Evolutionary conservation across 2,113 vertebrate species (phyloP).

Genomic region (Ginglymostoma cirratum): DNA sequence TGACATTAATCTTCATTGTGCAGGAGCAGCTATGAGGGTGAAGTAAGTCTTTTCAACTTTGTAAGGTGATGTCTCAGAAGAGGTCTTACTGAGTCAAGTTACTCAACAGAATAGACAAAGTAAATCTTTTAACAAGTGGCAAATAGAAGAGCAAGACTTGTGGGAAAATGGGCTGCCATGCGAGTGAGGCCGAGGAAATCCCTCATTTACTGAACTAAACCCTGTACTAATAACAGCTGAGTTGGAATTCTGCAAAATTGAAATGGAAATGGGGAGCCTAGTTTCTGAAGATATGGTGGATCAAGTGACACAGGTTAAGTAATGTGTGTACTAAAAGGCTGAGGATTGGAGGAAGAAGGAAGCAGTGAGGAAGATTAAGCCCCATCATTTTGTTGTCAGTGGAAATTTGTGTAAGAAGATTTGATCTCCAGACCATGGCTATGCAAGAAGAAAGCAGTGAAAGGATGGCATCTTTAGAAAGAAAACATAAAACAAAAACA

Average conservation of each 20-base stretch:
- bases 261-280: not conserved
- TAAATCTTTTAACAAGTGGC: not conserved
- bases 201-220: not conserved
- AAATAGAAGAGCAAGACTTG: not conserved
- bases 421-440: not conserved
- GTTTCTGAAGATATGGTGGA: not conserved
- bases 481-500: not conserved
- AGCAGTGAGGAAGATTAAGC: not conserved
- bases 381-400: not conserved
- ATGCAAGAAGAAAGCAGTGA: not conserved
- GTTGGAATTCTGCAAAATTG: not conserved
- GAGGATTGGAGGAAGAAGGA: not conserved
- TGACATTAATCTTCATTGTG: not conserved
- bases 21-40: not conserved
- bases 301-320: not conserved
- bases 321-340: not conserved
- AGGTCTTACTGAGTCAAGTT: not conserved
- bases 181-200: not conserved
- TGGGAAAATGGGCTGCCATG: not conserved
- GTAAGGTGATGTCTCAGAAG: not conserved
- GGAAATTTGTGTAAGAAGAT: not conserved
- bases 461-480: not conserved
- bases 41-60: not conserved
- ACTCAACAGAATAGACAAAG: not conserved
- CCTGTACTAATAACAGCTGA: not conserved